phyloP scores from a whole-genome alignment of 2,113 vertebrate species.

The Microcebus murinus region DNA sequence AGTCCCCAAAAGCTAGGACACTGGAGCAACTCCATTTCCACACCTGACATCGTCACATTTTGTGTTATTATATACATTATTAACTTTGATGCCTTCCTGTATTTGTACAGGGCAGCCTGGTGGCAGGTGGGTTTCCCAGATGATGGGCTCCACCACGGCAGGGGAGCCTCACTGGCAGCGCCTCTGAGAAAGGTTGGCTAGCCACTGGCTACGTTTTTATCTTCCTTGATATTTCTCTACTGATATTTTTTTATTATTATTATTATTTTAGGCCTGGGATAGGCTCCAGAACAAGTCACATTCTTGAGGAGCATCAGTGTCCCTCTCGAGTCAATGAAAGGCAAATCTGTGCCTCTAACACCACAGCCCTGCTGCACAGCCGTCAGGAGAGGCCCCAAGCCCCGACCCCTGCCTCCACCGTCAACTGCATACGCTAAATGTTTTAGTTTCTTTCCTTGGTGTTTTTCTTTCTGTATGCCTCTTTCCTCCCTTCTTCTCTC shows the following conservation, averaged over 20 bases:
- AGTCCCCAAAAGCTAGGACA: neutral
- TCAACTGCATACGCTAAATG: neutral
- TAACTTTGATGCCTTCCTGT: constrained; percentile 46
- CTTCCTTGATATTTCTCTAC: constrained; percentile 7
- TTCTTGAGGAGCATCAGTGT: neutral
- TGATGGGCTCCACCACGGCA: neutral
- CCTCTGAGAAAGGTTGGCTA: neutral
- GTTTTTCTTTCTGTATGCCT: neutral
- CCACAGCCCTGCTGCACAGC: neutral
- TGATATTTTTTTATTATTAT: no score
- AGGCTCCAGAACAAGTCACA: neutral
- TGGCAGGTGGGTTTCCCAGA: neutral
- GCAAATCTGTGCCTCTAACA: neutral
- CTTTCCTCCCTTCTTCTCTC: neutral
- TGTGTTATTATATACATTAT: constrained; percentile 27
- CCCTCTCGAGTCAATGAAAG: neutral
- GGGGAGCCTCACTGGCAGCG: neutral
- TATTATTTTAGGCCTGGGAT: neutral
- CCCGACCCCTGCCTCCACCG: neutral
- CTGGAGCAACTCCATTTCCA: neutral
- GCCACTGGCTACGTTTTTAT: neutral
- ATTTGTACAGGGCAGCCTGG: neutral
- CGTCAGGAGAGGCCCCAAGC: neutral
- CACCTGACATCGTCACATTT: neutral
- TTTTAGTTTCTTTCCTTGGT: neutral